Conservation (phyloP, 2,888 invertebrate genomes). For the Stenurella melanura region DNA sequence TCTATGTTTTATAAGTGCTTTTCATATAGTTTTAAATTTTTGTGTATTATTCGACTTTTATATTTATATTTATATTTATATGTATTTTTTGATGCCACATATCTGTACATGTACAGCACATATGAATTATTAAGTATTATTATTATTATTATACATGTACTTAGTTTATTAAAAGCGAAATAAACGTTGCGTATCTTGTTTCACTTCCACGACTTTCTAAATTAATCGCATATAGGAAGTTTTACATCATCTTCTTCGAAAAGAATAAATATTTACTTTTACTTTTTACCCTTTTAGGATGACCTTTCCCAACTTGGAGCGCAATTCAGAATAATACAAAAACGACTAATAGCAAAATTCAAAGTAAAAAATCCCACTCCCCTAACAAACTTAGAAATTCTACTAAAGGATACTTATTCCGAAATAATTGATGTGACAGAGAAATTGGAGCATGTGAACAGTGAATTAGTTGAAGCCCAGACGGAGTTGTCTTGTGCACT, state of each 20-base stretch:
- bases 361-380: constrained; percentile 87
- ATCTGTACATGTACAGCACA: too few species aligned
- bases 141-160: too few species aligned
- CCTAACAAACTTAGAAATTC: constrained; percentile 81
- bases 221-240: not conserved
- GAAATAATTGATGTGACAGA: constrained; percentile 76
- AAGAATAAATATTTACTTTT: not conserved
- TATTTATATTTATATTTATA: too few species aligned
- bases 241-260: not conserved
- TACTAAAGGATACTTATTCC: constrained; percentile 82
- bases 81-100: too few species aligned
- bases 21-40: too few species aligned
- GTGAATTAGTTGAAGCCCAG: constrained; percentile 61
- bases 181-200: too few species aligned
- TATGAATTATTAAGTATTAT: too few species aligned
- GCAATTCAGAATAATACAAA: constrained; percentile 87
- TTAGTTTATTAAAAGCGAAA: too few species aligned
- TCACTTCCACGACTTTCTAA: too few species aligned
- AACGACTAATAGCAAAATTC: constrained; percentile 84
- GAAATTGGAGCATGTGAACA: constrained; percentile 72
- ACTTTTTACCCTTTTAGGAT: constrained; percentile 67
- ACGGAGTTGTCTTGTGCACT: constrained; percentile 66
- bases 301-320: constrained; percentile 77
- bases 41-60: too few species aligned
- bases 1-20: too few species aligned